A percentile compares a stretch with the other conserved stretches of the same genome.
Evolutionary conservation across 2,888 invertebrate genomes (phyloP).

Genomic region (Candidula unifasciata): DNA sequence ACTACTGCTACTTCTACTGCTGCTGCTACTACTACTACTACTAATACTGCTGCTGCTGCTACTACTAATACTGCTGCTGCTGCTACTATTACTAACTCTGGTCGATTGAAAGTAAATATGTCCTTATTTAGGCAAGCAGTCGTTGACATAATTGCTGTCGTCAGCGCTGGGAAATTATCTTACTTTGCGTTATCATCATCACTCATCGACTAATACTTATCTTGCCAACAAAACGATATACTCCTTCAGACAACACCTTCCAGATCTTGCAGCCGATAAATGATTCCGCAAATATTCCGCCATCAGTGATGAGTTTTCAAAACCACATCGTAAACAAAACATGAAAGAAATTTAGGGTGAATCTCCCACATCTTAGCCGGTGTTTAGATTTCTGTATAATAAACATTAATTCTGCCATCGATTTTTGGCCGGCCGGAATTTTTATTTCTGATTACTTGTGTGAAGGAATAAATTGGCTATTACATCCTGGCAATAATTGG

Average conservation of each 20-base stretch:
- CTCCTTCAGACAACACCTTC: conserved; percentile 25
- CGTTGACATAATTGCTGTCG: too few relatives aligned
- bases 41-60: not conserved
- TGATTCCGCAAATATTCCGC: conserved; percentile 18
- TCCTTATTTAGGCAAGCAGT: too few relatives aligned
- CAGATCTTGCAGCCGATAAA: conserved; percentile 37
- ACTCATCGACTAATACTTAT: not conserved
- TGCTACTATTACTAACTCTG: not conserved
- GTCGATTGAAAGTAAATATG: too few relatives aligned
- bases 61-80: not conserved
- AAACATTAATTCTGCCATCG: conserved; percentile 41
- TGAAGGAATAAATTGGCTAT: conserved; percentile 40
- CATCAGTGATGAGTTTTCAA: conserved; percentile 29
- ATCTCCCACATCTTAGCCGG: conserved; percentile 18
- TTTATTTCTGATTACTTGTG: conserved; percentile 45
- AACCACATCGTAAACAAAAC: conserved; percentile 35
- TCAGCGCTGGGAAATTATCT: not conserved
- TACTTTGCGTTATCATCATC: not conserved
- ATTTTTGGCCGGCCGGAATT: conserved; percentile 31
- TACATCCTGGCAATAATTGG: conserved; percentile 28
- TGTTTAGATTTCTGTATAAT: conserved; percentile 26
- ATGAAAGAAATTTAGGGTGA: conserved; percentile 6
- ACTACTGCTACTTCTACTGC: not conserved
- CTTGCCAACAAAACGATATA: conserved; percentile 26
- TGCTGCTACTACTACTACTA: not conserved